These are phyloP conservation scores for Thaumatotibia leucotreta DNA, from an alignment of 1,140 invertebrate species.

Conservation along the genomic window DNA sequence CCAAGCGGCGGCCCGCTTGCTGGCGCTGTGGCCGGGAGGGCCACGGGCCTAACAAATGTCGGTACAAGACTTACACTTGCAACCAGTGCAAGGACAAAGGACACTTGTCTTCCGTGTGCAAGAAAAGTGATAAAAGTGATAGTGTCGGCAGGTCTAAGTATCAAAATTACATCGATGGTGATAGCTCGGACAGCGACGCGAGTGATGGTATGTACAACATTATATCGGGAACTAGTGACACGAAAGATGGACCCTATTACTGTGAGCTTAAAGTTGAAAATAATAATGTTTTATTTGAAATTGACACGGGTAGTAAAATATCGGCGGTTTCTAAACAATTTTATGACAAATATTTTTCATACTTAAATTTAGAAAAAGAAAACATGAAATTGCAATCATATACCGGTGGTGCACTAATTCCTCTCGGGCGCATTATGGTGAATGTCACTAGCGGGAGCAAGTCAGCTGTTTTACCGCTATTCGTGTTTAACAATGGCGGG, in stretches of 20 bases:
- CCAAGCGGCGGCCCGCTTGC: background rate
- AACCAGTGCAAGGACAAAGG: background rate
- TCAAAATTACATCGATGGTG: background rate
- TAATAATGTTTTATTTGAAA: constrained; percentile 13
- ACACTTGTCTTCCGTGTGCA: background rate
- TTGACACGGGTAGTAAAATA: constrained; percentile 26
- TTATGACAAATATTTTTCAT: constrained; percentile 20
- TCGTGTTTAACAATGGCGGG: background rate
- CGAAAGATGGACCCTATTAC: background rate
- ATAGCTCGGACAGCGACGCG: background rate
- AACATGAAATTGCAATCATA: constrained; percentile 17
- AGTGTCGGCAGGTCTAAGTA: background rate
- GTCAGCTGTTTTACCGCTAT: background rate
- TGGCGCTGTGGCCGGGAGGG: background rate
- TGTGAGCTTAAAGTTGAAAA: background rate
- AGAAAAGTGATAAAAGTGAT: background rate
- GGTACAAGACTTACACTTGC: background rate
- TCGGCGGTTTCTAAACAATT: constrained; percentile 18
- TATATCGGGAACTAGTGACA: background rate
- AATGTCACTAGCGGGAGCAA: background rate
- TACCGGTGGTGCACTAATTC: background rate
- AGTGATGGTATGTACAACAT: background rate
- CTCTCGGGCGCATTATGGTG: background rate
- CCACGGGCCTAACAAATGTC: background rate
- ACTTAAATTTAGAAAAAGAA: constrained; percentile 13